Percentiles rank a stretch among this genome's conserved stretches.
These are phyloP conservation scores for Drosophila aldrichi DNA, from an alignment of 2,888 invertebrate genomes.

Conservation along the genomic window DNA sequence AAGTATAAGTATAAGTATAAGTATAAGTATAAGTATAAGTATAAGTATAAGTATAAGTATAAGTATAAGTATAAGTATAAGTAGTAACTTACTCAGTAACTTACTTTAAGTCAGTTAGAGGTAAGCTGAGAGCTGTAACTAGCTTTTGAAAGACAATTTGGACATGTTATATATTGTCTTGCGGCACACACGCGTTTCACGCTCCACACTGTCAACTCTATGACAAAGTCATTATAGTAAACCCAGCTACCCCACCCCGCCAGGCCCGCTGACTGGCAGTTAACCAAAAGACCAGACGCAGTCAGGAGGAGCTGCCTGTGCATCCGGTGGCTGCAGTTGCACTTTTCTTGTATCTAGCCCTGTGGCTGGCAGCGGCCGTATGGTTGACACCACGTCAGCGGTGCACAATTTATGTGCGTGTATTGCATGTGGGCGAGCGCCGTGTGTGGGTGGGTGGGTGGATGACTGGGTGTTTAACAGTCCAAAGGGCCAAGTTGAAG, in stretches of 20 bases:
- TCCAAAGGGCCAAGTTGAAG: conserved; percentile 17
- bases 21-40: too few relatives aligned
- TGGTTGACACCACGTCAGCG: conserved; percentile 66
- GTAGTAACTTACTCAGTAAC: too few relatives aligned
- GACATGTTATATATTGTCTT: conserved; percentile 31
- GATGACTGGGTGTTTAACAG: conserved; percentile 4
- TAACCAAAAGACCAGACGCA: conserved; percentile 17
- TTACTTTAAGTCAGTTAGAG: conserved; percentile 5
- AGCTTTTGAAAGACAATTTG: conserved; percentile 32
- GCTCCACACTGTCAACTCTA: conserved; percentile 38
- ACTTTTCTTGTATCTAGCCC: conserved; percentile 29
- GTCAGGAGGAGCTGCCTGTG: conserved; percentile 14
- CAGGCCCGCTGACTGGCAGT: conserved; percentile 15
- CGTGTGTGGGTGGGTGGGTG: background rate
- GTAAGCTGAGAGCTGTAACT: background rate
- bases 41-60: too few relatives aligned
- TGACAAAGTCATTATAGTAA: conserved; percentile 54
- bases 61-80: too few relatives aligned
- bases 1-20: too few relatives aligned
- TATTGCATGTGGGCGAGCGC: conserved; percentile 6
- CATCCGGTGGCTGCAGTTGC: conserved; percentile 40
- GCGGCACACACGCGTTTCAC: conserved; percentile 14
- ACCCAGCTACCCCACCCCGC: background rate
- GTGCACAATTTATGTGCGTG: conserved; percentile 62
- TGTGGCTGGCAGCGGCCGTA: conserved; percentile 28